Evolutionary conservation across 2,113 vertebrate species (phyloP).

Genomic region (Phrynosoma platyrhinos): DNA sequence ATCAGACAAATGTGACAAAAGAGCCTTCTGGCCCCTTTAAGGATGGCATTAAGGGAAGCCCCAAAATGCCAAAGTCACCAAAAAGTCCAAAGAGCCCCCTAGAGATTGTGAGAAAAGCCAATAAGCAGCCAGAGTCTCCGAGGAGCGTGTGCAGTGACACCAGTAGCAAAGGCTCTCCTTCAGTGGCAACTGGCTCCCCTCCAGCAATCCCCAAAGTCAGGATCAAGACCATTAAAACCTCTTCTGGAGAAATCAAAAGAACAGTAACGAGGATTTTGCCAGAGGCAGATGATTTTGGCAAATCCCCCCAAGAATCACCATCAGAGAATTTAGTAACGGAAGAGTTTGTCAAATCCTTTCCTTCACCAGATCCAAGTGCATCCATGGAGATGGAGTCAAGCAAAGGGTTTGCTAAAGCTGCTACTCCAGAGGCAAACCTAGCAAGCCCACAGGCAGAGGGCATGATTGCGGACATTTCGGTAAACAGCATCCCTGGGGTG

Average conservation of each 20-base stretch:
- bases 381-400: slow-evolving; percentile 61
- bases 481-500: slow-evolving; percentile 49
- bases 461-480: slow-evolving; percentile 58
- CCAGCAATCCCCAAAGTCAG: slow-evolving; percentile 95
- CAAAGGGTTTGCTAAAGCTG: slow-evolving; percentile 52
- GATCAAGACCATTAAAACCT: slow-evolving; percentile 98
- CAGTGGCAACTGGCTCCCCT: slow-evolving; percentile 86
- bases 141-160: slow-evolving; percentile 92
- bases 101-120: slow-evolving; percentile 84
- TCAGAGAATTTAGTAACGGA: slow-evolving; percentile 78
- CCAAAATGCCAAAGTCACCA: slow-evolving; percentile 91
- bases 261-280: slow-evolving; percentile 93
- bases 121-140: slow-evolving; percentile 91
- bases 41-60: slow-evolving; percentile 83
- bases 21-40: slow-evolving; percentile 77
- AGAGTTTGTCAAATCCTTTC: slow-evolving; percentile 76
- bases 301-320: slow-evolving; percentile 85
- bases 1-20: slow-evolving; percentile 74
- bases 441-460: slow-evolving; percentile 64
- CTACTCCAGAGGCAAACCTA: slow-evolving; percentile 49
- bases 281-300: slow-evolving; percentile 87
- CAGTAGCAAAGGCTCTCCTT: slow-evolving; percentile 90
- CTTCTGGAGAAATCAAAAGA: slow-evolving; percentile 93
- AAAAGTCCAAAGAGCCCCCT: slow-evolving; percentile 92
- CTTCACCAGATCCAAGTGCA: slow-evolving; percentile 68